Evolutionary conservation across 2,888 invertebrate genomes (phyloP), one percentile per base, ranked within the genome.

Genomic region (Scaeva pyrastri): DNA sequence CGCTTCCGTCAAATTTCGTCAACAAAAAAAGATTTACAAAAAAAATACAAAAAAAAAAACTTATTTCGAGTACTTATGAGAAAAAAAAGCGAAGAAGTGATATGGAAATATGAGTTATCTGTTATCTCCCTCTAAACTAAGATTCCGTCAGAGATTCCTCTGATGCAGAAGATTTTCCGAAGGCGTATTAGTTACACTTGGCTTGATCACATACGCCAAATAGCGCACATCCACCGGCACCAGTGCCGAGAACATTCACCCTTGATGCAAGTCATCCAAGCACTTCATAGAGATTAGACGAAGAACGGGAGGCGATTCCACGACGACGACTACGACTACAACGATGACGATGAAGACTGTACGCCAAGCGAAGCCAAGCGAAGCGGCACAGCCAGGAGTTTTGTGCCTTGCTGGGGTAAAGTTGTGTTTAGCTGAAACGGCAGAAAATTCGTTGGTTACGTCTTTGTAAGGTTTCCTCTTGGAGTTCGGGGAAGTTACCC

Each of bases 151-250:
- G 31, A 71, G 86, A 86, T 72, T 86, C 74, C 77, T 78, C 55
- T 78, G 86, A 82, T 73, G 80, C 85, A 75, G 64, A 86, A 86
- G 64, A 48, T 56, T 66, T 86, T 75, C 77, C 72, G 77, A 82
- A 77, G 77, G 73, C 86, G 71, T 71, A 86, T 86, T 86, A 82
- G 86, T 86, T 82, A 81, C 86, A 78, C 86, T 81, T 71, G 82
- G 86, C 86, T 86, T 66, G 82, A 82, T 74, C 77, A 81, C 86
- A 86, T 70, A 81, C 86, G 81, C 74, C 86, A 81, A 81, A 77
- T 81, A 81, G 81, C 64, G 77, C 45, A 78, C 78, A 86, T 77
- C 77, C 72, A 36, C 62, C 60, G 21, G 21, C 55, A 23, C 26
- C 64, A 64, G 45, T 12, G 36, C 12, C 52, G 21, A 6, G 19